phyloP scores from a whole-genome alignment of 2,113 vertebrate genomes.

The Anarrhichthys ocellatus region DNA sequence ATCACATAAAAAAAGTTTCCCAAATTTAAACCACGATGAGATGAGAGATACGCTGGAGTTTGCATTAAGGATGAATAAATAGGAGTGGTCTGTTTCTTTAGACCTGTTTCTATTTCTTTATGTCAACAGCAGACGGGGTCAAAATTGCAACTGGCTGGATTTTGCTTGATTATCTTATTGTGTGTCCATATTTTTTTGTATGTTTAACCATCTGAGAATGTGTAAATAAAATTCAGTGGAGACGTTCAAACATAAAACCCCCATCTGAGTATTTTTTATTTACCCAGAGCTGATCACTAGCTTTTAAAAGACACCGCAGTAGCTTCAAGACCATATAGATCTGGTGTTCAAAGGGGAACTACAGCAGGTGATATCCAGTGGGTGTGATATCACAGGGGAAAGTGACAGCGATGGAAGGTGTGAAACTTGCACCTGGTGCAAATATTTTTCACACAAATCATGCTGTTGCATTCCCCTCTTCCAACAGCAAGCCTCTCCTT shows the following conservation, averaged over 20 bases:
- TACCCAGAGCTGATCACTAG: slow-evolving; percentile 21
- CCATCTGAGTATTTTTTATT: slow-evolving; percentile 17
- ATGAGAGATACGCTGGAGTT: neutral
- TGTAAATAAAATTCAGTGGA: slow-evolving; percentile 17
- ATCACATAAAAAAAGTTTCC: neutral
- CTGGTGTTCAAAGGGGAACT: slow-evolving; percentile 37
- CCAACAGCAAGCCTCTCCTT: slow-evolving; percentile 26
- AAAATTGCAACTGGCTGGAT: neutral
- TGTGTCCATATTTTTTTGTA: neutral
- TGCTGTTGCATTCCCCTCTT: slow-evolving; percentile 29
- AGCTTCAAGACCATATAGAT: slow-evolving; percentile 31
- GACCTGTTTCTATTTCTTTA: slow-evolving; percentile 15
- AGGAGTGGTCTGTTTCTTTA: neutral
- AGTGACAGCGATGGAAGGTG: slow-evolving; percentile 51
- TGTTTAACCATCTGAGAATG: neutral
- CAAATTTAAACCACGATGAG: neutral
- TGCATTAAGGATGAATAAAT: slow-evolving; percentile 5
- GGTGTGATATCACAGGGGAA: slow-evolving; percentile 60
- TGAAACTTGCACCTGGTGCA: slow-evolving; percentile 62
- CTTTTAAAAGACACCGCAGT: slow-evolving; percentile 26
- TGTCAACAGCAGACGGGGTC: slow-evolving; percentile 4
- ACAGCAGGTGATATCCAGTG: slow-evolving; percentile 63
- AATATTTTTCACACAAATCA: slow-evolving; percentile 48
- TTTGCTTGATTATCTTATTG: slow-evolving; percentile 8
- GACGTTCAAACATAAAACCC: slow-evolving; percentile 17